These are phyloP conservation scores for Scaptomyza reducta DNA, from an alignment of 2,888 invertebrate species.

Conservation along the genomic window DNA sequence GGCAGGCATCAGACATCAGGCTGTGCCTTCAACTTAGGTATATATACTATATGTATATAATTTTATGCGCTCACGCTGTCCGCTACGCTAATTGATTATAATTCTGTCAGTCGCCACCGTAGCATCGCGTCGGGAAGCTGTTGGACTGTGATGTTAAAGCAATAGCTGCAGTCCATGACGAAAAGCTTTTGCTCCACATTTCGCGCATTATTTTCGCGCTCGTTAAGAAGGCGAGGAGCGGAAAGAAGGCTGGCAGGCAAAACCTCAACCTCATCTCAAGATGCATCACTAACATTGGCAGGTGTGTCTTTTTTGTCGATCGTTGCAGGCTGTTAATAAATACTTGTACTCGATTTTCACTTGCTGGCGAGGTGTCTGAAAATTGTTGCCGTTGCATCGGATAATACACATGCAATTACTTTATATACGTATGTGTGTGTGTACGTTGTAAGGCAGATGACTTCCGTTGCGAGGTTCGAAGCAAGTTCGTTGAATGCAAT, in stretches of 20 bases:
- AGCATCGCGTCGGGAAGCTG: constrained; percentile 21
- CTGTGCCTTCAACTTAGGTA: not conserved
- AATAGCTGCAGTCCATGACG: constrained; percentile 21
- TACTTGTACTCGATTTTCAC: constrained; percentile 56
- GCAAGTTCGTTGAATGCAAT: not conserved
- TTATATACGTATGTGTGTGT: not conserved
- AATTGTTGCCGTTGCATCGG: constrained; percentile 63
- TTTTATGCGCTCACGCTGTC: constrained; percentile 76
- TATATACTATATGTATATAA: constrained; percentile 61
- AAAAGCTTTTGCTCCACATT: constrained; percentile 66
- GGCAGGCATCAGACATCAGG: not conserved
- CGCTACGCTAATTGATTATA: constrained; percentile 78
- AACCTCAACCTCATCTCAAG: constrained; percentile 38
- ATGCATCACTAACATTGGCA: constrained; percentile 56
- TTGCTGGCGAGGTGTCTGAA: constrained; percentile 57
- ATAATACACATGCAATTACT: constrained; percentile 71
- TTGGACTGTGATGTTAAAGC: constrained; percentile 1
- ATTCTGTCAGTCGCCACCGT: constrained; percentile 77
- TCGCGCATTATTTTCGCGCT: constrained; percentile 77
- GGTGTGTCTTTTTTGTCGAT: constrained; percentile 66
- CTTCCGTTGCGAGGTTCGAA: constrained; percentile 40
- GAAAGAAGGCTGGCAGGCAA: not conserved
- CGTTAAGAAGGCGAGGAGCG: constrained; percentile 50
- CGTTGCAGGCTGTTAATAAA: constrained; percentile 68
- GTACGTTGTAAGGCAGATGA: constrained; percentile 28